Conservation (phyloP, 2,888 invertebrate species). For the Tetheella fluctuosa region DNA sequence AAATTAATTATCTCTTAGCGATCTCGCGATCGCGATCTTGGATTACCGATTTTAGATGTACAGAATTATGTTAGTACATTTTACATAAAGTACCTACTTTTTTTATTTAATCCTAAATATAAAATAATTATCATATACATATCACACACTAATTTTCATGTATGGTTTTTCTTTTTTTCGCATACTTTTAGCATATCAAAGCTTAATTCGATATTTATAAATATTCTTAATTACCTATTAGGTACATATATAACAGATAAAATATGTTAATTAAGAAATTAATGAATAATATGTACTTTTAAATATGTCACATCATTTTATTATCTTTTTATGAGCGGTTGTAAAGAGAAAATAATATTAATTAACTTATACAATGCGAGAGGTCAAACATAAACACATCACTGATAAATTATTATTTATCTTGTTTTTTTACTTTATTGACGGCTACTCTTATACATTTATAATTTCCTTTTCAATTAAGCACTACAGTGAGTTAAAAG, state of each 20-base stretch:
- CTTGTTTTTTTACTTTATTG: background rate
- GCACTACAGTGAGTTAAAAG: too few relatives aligned
- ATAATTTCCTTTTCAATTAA: too few relatives aligned
- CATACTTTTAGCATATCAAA: background rate
- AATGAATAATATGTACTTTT: background rate
- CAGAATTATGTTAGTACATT: too few relatives aligned
- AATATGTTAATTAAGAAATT: background rate
- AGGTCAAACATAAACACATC: background rate
- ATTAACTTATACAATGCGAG: background rate
- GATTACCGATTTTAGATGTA: too few relatives aligned
- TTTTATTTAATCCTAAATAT: too few relatives aligned
- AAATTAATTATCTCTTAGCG: too few relatives aligned
- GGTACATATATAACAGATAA: background rate
- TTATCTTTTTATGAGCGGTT: background rate
- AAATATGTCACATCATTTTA: constrained; percentile 1
- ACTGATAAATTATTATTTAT: constrained; percentile 2
- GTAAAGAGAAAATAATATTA: constrained; percentile 8
- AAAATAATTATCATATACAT: too few relatives aligned
- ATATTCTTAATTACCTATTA: background rate
- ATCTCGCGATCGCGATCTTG: too few relatives aligned
- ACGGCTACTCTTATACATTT: too few relatives aligned
- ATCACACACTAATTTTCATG: too few relatives aligned
- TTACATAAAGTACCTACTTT: too few relatives aligned
- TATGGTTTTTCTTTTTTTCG: too few relatives aligned
- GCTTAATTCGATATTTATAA: background rate